phyloP scores from a whole-genome alignment of 2,888 invertebrate species.

The Oxycera nigricornis region DNA sequence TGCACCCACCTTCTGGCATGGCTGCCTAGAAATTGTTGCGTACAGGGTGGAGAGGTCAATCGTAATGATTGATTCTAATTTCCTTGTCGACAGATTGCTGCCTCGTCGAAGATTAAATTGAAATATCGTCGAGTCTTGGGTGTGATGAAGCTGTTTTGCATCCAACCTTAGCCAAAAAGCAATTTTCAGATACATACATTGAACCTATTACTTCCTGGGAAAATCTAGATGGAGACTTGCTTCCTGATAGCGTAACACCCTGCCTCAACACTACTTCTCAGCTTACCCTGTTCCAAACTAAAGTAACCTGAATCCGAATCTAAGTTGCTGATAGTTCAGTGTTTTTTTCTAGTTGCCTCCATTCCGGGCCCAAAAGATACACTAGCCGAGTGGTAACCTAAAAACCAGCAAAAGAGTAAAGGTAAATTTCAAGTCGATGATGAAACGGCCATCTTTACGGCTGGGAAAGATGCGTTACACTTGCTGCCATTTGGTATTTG shows the following conservation, averaged over 20 bases:
- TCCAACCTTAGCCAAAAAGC: not conserved
- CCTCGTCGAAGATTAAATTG: too few relatives aligned
- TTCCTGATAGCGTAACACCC: not conserved
- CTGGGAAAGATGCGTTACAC: constrained; percentile 23
- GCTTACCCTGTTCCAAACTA: not conserved
- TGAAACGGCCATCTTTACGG: constrained; percentile 11
- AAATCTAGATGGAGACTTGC: too few relatives aligned
- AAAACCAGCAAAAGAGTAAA: constrained; percentile 29
- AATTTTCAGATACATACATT: not conserved
- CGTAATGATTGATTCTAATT: too few relatives aligned
- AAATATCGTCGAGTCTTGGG: too few relatives aligned
- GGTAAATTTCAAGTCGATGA: constrained; percentile 24
- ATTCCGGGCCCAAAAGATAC: not conserved
- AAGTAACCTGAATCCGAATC: not conserved
- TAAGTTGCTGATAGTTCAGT: not conserved
- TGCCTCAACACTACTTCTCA: not conserved
- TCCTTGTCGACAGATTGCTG: too few relatives aligned
- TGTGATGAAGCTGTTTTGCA: too few relatives aligned
- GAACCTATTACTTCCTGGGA: too few relatives aligned
- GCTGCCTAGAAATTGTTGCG: not conserved
- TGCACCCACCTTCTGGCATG: not conserved
- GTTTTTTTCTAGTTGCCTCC: not conserved
- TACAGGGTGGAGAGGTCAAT: constrained; percentile 6
- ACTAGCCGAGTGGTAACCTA: constrained; percentile 7
- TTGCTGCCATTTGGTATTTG: constrained; percentile 22